A percentile compares a stretch with the other conserved stretches of the same genome.
phyloP scores from a whole-genome alignment of 2,113 vertebrate species.

The Sinocyclocheilus rhinocerous region DNA sequence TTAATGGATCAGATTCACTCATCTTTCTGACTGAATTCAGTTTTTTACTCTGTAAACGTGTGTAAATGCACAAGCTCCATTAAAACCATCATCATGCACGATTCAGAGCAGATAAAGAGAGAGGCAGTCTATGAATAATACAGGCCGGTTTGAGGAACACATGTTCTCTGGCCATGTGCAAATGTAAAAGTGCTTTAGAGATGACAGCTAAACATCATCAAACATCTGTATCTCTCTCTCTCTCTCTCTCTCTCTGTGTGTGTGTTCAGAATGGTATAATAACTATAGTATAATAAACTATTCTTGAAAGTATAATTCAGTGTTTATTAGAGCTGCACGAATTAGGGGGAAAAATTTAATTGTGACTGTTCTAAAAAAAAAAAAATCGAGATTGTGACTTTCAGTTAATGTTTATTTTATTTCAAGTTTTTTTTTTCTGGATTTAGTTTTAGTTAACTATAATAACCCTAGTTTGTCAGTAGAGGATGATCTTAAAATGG shows the following conservation, averaged over 20 bases:
- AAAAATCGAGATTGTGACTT: no score
- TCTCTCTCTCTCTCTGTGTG: no score
- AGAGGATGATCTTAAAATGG: background rate
- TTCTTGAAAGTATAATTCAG: no score
- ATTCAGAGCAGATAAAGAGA: constrained; percentile 24
- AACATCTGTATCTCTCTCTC: background rate
- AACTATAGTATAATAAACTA: no score
- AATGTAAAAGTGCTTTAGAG: constrained; percentile 42
- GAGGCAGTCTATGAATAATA: constrained; percentile 48
- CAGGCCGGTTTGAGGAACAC: constrained; percentile 51
- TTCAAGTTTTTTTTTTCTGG: no score
- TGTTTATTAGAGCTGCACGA: no score
- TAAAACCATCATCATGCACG: constrained; percentile 38
- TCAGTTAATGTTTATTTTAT: no score
- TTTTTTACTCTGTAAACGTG: background rate
- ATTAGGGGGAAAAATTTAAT: no score
- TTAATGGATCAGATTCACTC: background rate
- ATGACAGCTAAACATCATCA: constrained; percentile 24
- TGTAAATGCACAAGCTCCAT: constrained; percentile 11
- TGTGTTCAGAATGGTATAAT: no score
- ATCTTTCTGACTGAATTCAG: background rate
- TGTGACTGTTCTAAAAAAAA: no score
- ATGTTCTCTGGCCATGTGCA: constrained; percentile 43
- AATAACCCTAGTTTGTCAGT: background rate
- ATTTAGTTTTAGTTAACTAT: background rate